Evolutionary conservation across 1,140 invertebrate species (phyloP), one percentile per base, ranked within the genome.

Genomic region (Copidosoma floridanum): DNA sequence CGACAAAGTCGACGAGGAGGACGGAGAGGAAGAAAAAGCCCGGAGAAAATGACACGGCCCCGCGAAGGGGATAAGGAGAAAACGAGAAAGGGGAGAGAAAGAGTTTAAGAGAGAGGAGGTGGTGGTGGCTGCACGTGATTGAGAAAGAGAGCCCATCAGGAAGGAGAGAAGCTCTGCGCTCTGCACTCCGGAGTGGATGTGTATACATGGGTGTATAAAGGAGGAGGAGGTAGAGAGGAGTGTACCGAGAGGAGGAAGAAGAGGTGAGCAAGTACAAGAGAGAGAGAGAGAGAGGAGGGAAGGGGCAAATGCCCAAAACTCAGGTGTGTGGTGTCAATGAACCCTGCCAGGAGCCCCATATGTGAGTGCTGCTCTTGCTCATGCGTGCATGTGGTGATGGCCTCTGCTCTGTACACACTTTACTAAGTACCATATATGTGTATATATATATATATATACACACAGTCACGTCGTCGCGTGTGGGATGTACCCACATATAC

Each of bases 291-390:
- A 54, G 52, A 43, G 66, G 69, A 78, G 67, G 67, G 68, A 71
- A 71, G 74, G 57, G 68, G 66, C 70, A 70, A 76, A 74, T 78
- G 77, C 76, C 76, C 73, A 80, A 80, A 80, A 80, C 74, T 74
- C 71, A 73, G 75, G 65, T 77, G 53, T 40, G 35, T 26, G 73
- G 72, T 78, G 79, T 80, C 79, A 81, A 81, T 81, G 79, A 79
- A 81, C 77, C 68, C 75, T 69, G 68, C 74, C 76, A 8, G 29
- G n/a, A n/a, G n/a, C n/a, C n/a, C n/a, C n/a, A n/a, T n/a, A 79
- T 78, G 47, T 51, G 56, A 58, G 47, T 18, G 24, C 26, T 27
- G 41, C 75, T 69, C 74, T 68, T 66, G 72, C 75, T n/a, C n/a
- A n/a, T n/a, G n/a, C n/a, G n/a, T n/a, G 6, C 29, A 78, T 78